phyloP scores from a whole-genome alignment of 2,113 vertebrate genomes.

The Aegotheles bennettii region DNA sequence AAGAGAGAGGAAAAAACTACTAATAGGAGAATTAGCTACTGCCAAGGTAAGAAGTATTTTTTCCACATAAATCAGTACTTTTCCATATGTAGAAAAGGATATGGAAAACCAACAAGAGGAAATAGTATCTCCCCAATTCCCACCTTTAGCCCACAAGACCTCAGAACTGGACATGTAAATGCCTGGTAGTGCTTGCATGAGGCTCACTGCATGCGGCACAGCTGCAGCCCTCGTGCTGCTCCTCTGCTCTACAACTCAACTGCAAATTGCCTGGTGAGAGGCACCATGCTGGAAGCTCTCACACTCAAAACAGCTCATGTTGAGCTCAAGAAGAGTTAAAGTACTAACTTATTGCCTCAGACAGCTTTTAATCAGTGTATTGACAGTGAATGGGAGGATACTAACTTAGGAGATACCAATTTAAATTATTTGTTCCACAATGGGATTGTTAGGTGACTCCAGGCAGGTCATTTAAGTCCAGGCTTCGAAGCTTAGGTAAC shows the following conservation, averaged over 20 bases:
- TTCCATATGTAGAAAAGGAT: neutral
- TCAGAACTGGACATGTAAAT: neutral
- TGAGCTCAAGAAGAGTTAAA: neutral
- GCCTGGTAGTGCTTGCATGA: fast-evolving
- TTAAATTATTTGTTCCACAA: neutral
- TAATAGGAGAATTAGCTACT: neutral
- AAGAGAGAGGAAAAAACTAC: neutral
- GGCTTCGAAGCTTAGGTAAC: neutral
- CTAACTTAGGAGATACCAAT: neutral
- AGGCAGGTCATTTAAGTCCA: neutral
- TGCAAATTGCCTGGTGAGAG: neutral
- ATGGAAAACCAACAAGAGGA: neutral
- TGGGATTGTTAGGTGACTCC: neutral
- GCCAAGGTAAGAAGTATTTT: neutral
- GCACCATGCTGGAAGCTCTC: neutral
- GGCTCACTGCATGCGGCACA: neutral
- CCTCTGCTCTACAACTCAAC: neutral
- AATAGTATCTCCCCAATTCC: fast-evolving
- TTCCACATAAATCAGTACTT: neutral
- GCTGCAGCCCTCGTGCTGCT: neutral
- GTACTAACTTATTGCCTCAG: neutral
- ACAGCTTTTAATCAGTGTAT: neutral
- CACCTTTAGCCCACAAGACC: neutral
- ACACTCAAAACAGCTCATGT: neutral
- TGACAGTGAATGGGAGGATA: fast-evolving